These are phyloP conservation scores for Sacculina carcini DNA, from an alignment of 2,888 invertebrate species.

Conservation along the genomic window DNA sequence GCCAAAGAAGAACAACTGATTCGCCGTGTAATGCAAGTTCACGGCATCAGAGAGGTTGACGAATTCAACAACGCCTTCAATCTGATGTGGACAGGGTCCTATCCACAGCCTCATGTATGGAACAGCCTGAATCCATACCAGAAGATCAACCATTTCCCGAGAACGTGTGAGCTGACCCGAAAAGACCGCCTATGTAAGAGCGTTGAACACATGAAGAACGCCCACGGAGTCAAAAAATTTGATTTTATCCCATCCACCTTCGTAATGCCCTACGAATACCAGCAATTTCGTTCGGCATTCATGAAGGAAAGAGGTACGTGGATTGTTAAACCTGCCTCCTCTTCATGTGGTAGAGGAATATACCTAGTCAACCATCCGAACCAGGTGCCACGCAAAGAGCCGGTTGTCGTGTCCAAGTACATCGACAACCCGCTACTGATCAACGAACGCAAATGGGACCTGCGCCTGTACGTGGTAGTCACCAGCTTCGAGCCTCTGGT, in stretches of 20 bases:
- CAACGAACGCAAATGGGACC: conserved; percentile 85
- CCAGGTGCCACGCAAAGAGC: conserved; percentile 71
- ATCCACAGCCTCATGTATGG: too few species aligned
- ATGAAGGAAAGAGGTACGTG: conserved; percentile 65
- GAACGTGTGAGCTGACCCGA: conserved; percentile 74
- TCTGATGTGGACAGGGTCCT: too few species aligned
- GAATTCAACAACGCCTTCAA: too few species aligned
- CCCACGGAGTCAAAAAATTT: conserved; percentile 59
- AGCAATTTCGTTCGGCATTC: conserved; percentile 40
- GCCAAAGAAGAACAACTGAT: too few species aligned
- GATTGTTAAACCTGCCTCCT: conserved; percentile 89
- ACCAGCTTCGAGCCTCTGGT: conserved; percentile 82
- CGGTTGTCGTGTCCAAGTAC: conserved; percentile 72
- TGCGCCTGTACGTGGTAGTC: conserved; percentile 76
- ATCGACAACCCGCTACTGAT: conserved; percentile 60
- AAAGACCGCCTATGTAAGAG: conserved; percentile 84
- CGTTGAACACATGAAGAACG: conserved; percentile 62
- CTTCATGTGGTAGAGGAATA: conserved; percentile 70
- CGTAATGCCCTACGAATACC: conserved; percentile 60
- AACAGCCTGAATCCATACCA: too few species aligned
- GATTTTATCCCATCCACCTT: conserved; percentile 88
- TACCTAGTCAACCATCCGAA: conserved; percentile 65
- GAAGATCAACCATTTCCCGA: too few species aligned
- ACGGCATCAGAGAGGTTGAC: too few species aligned
- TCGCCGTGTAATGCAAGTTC: too few species aligned